These are phyloP conservation scores for Aulostomus chinensis DNA, from an alignment of 2,797 vertebrate species.

Conservation along the genomic window DNA sequence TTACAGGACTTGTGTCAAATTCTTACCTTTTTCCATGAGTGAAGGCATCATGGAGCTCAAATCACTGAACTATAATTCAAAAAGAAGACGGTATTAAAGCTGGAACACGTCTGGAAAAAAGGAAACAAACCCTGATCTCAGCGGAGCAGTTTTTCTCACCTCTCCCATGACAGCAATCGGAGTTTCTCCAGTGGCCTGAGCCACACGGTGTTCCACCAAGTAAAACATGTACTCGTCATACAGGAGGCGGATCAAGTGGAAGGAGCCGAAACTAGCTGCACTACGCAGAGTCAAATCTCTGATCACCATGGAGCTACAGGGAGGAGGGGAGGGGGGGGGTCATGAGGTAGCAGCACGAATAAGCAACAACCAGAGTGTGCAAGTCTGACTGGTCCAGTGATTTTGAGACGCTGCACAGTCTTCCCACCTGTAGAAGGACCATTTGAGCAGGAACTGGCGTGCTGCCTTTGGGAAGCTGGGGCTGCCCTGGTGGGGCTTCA, in stretches of 20 bases:
- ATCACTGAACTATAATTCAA: conserved; percentile 88
- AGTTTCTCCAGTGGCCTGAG: conserved; percentile 93
- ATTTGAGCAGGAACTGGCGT: conserved; percentile 96
- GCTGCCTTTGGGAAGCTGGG: conserved; percentile 95
- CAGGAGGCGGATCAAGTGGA: conserved; percentile 96
- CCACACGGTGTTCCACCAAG: conserved; percentile 96
- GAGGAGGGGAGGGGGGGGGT: not conserved
- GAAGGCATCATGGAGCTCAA: conserved; percentile 90
- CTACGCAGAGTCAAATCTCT: conserved; percentile 96
- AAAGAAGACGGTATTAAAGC: conserved; percentile 16
- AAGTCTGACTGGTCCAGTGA: too few species aligned
- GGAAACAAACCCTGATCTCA: too few species aligned
- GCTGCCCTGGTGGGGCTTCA: conserved; percentile 92
- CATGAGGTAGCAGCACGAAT: too few species aligned
- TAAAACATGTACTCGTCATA: conserved; percentile 99
- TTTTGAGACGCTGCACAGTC: too few species aligned
- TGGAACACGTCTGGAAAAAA: too few species aligned
- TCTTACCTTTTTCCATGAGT: conserved; percentile 90
- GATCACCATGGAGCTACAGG: conserved; percentile 96
- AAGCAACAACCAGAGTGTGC: too few species aligned
- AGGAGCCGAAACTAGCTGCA: conserved; percentile 95
- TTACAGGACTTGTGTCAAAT: too few species aligned
- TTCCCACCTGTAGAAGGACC: conserved; percentile 98
- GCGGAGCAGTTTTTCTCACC: conserved; percentile 72
- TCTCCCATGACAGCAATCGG: conserved; percentile 99